Base-by-base conservation (phyloP, 1,140 invertebrate genomes). In the Eciton burchellii region DNA sequence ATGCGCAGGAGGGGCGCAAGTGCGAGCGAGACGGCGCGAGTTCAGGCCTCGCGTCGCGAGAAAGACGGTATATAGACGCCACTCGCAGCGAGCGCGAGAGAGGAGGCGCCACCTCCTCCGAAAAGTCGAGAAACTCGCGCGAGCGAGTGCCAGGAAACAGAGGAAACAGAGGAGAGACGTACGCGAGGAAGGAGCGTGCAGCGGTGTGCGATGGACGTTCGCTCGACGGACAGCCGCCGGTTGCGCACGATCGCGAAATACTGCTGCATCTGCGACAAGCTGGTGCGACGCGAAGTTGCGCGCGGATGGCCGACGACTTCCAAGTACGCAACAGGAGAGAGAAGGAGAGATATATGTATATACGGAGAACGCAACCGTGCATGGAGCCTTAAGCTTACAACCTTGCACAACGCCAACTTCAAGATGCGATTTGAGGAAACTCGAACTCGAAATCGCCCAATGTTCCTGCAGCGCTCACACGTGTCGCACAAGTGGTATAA, bases 41-140 rank as follows among this genome's bases (percentile, higher is more conserved):
- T 21, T 65, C 16, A 77, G 60, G 49, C 62, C 41, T 43, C 24
- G 60, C 41, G 21, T n/a, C n/a, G 21, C 16, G 45, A 47, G 41
- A 56, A 59, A 57, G 52, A 81, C 74, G 24, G n/a, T n/a, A 35
- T 35, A 35, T 35, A 62, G 47, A 62, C 43, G 59, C 14, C 56
- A 60, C 29, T 47, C 54, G 74, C 70, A 12, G 35, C 81, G 74
- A 56, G 19, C 52, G 43, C n/a, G 59, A 11, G 68, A 86, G 72
- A 72, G 66, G 84, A 86, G 86, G 86, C 86, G 86, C 86, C 86
- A 87, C 86, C 77, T 71, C 79, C 84, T 71, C 79, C 84, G 76
- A 88, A 88, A 85, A 85, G 49, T 59, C 62, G 83, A 84, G 79
- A 81, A 83, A 81, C 81, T 72, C 60, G 62, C 21, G 24, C 26